phyloP scores from a whole-genome alignment of 92 coral and sea anemone species.

The Palythoa heliodiscus region DNA sequence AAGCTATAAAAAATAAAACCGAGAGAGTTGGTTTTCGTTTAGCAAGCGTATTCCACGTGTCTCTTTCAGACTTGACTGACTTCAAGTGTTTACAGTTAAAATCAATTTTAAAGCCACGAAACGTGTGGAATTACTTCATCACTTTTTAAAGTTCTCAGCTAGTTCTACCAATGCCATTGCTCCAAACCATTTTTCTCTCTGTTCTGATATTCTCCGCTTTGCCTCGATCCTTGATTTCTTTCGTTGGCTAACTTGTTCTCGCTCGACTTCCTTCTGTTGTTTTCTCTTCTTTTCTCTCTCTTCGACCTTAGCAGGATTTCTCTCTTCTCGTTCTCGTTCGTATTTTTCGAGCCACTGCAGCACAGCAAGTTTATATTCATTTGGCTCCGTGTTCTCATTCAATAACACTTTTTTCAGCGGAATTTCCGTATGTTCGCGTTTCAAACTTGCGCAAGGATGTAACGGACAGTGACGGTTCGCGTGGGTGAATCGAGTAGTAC shows the following conservation, averaged over 20 bases:
- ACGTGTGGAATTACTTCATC: neutral
- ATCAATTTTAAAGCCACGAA: conserved; percentile 2
- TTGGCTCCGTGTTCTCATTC: conserved; percentile 95
- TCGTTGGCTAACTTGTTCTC: conserved; percentile 79
- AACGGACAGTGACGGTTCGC: conserved; percentile 98
- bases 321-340: conserved; percentile 84
- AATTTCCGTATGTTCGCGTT: conserved; percentile 76
- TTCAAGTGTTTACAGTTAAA: conserved; percentile 20
- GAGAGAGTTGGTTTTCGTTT: neutral
- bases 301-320: conserved; percentile 72
- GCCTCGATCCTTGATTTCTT: conserved; percentile 90
- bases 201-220: conserved; percentile 86
- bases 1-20: conserved; percentile 11
- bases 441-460: conserved; percentile 91
- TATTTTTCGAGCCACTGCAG: conserved; percentile 89
- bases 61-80: conserved; percentile 15
- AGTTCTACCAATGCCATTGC: conserved; percentile 98
- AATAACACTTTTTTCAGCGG: conserved; percentile 87
- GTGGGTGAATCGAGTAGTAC: conserved; percentile 92
- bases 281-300: conserved; percentile 74
- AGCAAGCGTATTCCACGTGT: conserved; percentile 35
- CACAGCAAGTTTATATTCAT: conserved; percentile 89
- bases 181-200: conserved; percentile 96
- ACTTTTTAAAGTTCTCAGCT: conserved; percentile 66
- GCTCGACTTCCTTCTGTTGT: conserved; percentile 65